Percentiles rank a stretch among this genome's conserved stretches.
Conservation (phyloP, 2,113 vertebrate species). For the Ciconia boyciana region DNA sequence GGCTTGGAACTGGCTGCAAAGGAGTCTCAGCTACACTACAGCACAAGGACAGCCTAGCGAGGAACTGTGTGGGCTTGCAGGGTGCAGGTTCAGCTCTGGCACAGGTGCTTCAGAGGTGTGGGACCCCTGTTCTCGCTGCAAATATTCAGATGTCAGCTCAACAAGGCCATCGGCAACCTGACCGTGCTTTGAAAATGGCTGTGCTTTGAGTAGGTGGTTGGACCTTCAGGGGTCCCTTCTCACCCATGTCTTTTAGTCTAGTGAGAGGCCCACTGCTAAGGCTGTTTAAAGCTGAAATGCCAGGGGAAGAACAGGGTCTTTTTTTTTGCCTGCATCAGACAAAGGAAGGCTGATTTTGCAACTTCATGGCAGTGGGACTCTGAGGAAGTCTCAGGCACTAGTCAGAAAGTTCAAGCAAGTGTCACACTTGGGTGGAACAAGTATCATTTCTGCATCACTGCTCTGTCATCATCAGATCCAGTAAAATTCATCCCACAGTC, state of each 20-base stretch:
- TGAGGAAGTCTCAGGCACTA: neutral
- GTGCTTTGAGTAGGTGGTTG: neutral
- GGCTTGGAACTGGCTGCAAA: neutral
- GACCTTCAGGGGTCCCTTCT: neutral
- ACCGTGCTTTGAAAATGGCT: accelerated
- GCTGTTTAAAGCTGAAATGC: neutral
- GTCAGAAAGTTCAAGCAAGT: neutral
- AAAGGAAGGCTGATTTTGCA: neutral
- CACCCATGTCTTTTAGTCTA: neutral
- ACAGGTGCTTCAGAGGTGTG: neutral
- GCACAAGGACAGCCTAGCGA: neutral
- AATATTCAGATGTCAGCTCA: neutral
- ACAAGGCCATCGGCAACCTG: neutral
- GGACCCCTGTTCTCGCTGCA: neutral
- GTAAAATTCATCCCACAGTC: neutral
- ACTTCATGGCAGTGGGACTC: neutral
- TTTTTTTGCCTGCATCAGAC: neutral
- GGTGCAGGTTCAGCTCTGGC: neutral
- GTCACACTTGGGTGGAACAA: neutral
- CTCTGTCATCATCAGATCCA: neutral
- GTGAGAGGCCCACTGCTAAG: neutral
- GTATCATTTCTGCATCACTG: neutral
- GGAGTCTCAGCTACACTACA: neutral
- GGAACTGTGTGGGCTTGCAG: accelerated
- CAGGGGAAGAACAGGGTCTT: neutral